Base-by-base conservation (phyloP, 2,797 vertebrate species). In the Merluccius polli region DNA sequence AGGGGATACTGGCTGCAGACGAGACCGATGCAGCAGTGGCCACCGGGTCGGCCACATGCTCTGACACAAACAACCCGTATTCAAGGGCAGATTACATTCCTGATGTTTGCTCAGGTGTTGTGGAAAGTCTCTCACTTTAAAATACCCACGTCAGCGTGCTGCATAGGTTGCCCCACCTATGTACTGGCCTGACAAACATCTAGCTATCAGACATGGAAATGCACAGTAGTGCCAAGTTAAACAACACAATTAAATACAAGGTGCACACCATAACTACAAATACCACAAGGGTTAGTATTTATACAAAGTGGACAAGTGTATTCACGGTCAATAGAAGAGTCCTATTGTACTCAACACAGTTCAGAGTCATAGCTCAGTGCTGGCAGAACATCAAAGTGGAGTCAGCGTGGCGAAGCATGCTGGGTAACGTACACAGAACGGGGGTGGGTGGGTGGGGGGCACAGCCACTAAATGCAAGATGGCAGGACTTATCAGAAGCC, bases 41-140 rank as follows among this genome's bases (percentile, higher is more conserved):
- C 83, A 85, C 75, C 73, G 82, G 79, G 81, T 82, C 80, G 32
- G 82, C 93, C 87, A 86, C 88, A 90, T 86, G 88, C 86, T 92
- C 83, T 79, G 70, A 80, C 83, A 83, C 73, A 75, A 77, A 76
- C 79, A 71, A 87, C 84, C 87, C 77, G 86, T 84, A 85, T 88
- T 87, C 76, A n/a, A 78, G 68, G 74, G 78, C 36, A 65, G 59
- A 65, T 27, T 27, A 87, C 85, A 93, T 94, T 93, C 90, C 90
- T 90, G 75, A 52, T 76, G 86, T 82, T 84, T 90, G 85, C 84
- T 90, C 83, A 83, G 78, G 85, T 88, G 69, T 81, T 79, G 85
- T 75, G 73, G 81, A 77, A 80, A 80, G 69, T 80, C 59, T 79
- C 80, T 89, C 85, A 82, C 68, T 65, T 77, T 80, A 77, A 71